Conservation (phyloP, 2,113 vertebrate genomes). For the Perognathus longimembris region DNA sequence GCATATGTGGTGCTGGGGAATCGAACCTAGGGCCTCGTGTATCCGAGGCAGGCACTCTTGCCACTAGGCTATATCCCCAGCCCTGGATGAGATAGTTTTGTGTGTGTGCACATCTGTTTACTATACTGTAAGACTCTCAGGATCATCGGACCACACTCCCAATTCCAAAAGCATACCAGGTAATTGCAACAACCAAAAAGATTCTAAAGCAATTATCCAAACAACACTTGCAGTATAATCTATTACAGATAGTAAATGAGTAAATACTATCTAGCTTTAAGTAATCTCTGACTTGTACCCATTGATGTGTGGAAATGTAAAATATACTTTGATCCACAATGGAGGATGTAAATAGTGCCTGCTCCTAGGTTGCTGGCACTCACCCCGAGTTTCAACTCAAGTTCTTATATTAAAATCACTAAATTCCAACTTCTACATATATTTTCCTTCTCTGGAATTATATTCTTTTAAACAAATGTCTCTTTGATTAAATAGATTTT, state of each 20-base stretch:
- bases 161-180: neutral
- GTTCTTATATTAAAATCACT: conserved; percentile 10
- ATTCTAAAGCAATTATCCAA: neutral
- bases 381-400: neutral
- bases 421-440: neutral
- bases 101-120: neutral
- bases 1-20: too few species aligned
- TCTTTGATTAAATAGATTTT: neutral
- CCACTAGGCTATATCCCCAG: too few species aligned
- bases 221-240: neutral
- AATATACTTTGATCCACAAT: neutral
- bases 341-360: neutral
- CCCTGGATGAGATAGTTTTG: neutral
- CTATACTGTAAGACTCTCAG: neutral
- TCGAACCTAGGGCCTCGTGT: too few species aligned
- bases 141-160: neutral
- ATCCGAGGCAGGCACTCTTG: too few species aligned
- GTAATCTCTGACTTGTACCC: neutral
- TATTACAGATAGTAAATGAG: neutral
- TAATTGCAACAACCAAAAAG: neutral
- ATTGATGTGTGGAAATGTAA: neutral
- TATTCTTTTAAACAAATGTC: neutral
- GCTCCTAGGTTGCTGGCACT: neutral
- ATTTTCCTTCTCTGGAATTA: neutral
- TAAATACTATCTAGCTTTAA: neutral